A percentile compares a stretch with the other conserved stretches of the same genome.
Conservation (phyloP, 2,113 vertebrate species). For the Gulo gulo region DNA sequence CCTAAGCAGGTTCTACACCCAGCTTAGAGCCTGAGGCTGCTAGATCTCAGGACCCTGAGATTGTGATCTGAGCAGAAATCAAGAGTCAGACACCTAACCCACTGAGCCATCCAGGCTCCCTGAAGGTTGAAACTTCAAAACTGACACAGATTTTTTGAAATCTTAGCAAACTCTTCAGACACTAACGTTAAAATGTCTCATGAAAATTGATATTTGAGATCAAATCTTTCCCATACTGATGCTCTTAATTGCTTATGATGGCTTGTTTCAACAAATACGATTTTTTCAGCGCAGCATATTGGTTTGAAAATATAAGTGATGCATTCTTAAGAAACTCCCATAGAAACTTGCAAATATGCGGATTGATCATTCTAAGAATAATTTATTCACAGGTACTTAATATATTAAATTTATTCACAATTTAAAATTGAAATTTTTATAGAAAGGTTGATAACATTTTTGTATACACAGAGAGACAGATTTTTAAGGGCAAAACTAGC, state of each 20-base stretch:
- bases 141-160: not conserved
- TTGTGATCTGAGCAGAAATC: not conserved
- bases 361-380: not conserved
- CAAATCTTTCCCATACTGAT: not conserved
- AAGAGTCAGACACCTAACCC: not conserved
- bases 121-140: constrained; percentile 17
- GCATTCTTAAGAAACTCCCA: not conserved
- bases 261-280: not conserved
- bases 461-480: not conserved
- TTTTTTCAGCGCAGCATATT: not conserved
- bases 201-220: not conserved
- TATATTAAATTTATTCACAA: not conserved
- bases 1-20: not conserved
- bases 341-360: not conserved
- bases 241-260: not conserved
- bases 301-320: not conserved
- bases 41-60: not conserved
- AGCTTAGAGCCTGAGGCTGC: not conserved
- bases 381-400: not conserved
- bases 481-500: not conserved
- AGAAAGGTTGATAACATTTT: not conserved
- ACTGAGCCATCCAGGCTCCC: not conserved
- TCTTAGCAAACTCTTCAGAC: not conserved
- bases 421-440: constrained; percentile 20
- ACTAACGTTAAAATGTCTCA: not conserved